Conservation (phyloP, 2,797 vertebrate genomes). For the Ctenochaetus hawaiiensis region DNA sequence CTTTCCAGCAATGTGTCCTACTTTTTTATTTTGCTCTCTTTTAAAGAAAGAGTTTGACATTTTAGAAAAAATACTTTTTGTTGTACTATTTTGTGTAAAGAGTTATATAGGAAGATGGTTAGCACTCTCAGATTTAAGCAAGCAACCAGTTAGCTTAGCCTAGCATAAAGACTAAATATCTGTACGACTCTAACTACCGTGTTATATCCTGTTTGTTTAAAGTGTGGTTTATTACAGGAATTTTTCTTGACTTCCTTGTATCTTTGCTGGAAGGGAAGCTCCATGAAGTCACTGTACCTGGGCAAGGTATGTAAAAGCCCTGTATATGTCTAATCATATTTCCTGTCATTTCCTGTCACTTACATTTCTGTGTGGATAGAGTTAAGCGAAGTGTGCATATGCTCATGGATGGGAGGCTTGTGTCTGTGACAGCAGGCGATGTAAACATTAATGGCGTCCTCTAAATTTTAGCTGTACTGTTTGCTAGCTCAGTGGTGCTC, state of each 20-base stretch:
- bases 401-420: not conserved
- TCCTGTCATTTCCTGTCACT: not conserved
- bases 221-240: not conserved
- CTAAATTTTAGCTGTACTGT: no score
- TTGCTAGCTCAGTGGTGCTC: no score
- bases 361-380: not conserved
- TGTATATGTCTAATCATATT: no score
- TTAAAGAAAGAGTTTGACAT: not conserved
- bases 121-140: not conserved
- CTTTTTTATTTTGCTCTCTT: constrained; percentile 7
- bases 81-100: not conserved
- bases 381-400: not conserved
- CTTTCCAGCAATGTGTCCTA: constrained; percentile 16
- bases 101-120: not conserved
- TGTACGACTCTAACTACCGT: no score
- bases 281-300: not conserved
- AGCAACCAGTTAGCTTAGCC: not conserved
- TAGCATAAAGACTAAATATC: not conserved
- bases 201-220: constrained; percentile 4
- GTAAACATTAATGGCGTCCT: no score
- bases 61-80: not conserved
- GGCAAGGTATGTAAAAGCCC: not conserved
- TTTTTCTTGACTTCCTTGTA: not conserved
- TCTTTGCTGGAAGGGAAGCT: not conserved
- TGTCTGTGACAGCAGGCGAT: no score